Conservation (phyloP, 1,140 invertebrate species). For the Drosophila aff. region DNA sequence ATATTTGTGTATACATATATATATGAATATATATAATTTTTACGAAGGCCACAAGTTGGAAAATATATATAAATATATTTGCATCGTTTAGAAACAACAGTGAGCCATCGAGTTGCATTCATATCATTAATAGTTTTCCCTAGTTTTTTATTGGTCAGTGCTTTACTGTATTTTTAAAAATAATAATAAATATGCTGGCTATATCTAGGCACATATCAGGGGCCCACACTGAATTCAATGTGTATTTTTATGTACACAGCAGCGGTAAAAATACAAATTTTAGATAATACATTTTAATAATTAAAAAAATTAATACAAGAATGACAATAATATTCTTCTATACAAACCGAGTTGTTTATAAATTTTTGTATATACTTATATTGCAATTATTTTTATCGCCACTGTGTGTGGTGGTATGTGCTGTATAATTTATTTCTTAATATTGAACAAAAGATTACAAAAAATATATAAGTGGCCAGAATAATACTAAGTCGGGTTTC, state of each 20-base stretch:
- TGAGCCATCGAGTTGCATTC: not conserved
- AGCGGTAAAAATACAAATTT: not conserved
- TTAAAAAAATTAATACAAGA: not conserved
- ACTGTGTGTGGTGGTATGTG: not conserved
- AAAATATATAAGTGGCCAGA: not conserved
- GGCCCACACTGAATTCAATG: not conserved
- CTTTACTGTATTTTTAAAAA: constrained; percentile 14
- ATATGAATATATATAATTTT: not conserved
- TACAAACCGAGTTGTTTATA: no score
- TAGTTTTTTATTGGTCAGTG: constrained; percentile 9
- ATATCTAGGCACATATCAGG: constrained; percentile 25
- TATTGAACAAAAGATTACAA: not conserved
- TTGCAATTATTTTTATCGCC: not conserved
- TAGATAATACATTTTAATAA: not conserved
- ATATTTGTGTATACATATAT: not conserved
- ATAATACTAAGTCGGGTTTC: not conserved
- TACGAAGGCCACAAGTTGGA: not conserved
- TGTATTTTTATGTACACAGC: not conserved
- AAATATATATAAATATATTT: constrained; percentile 1
- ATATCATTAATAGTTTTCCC: not conserved
- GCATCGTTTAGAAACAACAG: not conserved
- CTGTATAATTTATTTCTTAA: not conserved
- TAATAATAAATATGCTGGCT: constrained; percentile 12
- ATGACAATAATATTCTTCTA: not conserved
- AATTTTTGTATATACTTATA: no score